phyloP scores from a whole-genome alignment of 2,797 vertebrate species.

The Crocidura indochinensis region DNA sequence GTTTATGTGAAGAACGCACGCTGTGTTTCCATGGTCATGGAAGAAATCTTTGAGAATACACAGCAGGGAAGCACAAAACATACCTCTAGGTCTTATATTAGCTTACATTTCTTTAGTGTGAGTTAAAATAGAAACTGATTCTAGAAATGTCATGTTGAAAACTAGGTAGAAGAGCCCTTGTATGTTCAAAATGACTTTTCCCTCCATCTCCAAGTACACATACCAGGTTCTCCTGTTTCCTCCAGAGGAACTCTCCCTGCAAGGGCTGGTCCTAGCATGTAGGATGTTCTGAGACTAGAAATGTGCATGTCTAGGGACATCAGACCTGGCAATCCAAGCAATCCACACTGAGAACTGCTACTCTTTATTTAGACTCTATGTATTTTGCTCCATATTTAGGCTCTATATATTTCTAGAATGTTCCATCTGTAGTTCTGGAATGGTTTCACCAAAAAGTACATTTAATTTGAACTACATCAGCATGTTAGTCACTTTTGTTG shows the following conservation, averaged over 20 bases:
- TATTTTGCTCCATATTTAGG: background rate
- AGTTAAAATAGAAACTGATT: constrained; percentile 21
- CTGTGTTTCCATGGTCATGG: background rate
- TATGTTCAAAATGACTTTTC: background rate
- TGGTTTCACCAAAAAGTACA: background rate
- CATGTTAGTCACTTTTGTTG: background rate
- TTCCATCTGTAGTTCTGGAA: too few species aligned
- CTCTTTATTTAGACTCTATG: background rate
- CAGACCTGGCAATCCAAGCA: background rate
- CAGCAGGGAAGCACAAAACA: background rate
- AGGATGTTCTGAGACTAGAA: background rate
- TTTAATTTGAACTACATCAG: background rate
- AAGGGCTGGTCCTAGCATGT: too few species aligned
- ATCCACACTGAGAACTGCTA: background rate
- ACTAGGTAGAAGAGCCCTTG: background rate
- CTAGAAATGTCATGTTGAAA: constrained; percentile 4
- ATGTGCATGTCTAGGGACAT: background rate
- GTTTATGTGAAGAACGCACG: background rate
- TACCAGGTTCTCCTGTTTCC: background rate
- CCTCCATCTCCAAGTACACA: background rate
- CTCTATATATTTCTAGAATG: background rate
- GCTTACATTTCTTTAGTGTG: background rate
- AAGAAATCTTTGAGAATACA: background rate
- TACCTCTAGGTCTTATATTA: background rate
- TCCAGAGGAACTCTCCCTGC: background rate